Evolutionary conservation across 2,797 vertebrate species (phyloP).

Genomic region (Parotocinclus haroldoi): DNA sequence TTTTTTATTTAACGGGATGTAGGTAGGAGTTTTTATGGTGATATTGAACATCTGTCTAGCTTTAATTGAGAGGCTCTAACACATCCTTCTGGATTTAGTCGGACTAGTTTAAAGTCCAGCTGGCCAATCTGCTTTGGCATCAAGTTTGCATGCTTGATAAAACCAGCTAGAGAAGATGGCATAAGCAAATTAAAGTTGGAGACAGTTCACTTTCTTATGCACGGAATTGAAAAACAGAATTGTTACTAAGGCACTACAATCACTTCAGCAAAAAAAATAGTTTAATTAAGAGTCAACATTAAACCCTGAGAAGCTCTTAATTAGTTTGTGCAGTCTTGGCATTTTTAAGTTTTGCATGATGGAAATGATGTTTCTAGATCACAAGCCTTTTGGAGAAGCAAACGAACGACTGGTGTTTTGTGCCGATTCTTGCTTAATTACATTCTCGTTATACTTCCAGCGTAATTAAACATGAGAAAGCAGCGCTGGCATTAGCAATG

Average conservation of each 20-base stretch:
- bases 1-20: not conserved
- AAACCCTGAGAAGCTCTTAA: not conserved
- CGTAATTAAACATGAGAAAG: too few species aligned
- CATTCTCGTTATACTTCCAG: too few species aligned
- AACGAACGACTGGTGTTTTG: too few species aligned
- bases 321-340: too few species aligned
- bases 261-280: conserved; percentile 33
- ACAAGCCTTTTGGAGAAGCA: too few species aligned
- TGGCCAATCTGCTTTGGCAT: conserved; percentile 25
- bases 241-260: conserved; percentile 20
- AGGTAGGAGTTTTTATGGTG: not conserved
- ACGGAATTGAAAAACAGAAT: conserved; percentile 35
- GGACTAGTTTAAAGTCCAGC: conserved; percentile 29
- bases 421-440: too few species aligned
- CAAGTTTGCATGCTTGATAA: conserved; percentile 22
- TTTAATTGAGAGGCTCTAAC: conserved; percentile 30
- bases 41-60: not conserved
- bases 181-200: conserved; percentile 30
- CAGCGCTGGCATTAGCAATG: too few species aligned
- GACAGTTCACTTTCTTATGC: conserved; percentile 29
- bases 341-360: too few species aligned
- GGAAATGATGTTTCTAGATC: too few species aligned
- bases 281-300: conserved; percentile 14
- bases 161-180: conserved; percentile 31
- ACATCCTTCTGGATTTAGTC: conserved; percentile 22